Conservation (phyloP, 2,888 invertebrate species). For the Drepana falcataria region DNA sequence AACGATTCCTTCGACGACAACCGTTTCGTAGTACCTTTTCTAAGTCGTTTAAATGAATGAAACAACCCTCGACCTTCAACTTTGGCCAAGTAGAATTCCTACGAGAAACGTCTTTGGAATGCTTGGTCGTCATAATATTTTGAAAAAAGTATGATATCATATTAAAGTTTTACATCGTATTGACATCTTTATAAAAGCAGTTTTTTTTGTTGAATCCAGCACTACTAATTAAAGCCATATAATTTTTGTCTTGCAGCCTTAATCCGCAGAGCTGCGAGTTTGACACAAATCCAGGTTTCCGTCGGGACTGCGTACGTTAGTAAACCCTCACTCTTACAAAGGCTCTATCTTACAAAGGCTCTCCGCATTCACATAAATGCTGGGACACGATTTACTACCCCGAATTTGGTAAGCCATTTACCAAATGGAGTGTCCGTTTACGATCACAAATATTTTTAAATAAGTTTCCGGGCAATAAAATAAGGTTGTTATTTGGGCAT, state of each 20-base stretch:
- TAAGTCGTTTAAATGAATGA: slow-evolving; percentile 28
- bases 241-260: no score
- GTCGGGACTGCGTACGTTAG: neutral
- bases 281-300: neutral
- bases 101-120: neutral
- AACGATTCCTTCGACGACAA: slow-evolving; percentile 36
- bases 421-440: slow-evolving; percentile 13
- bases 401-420: slow-evolving; percentile 11
- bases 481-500: no score
- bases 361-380: slow-evolving; percentile 12
- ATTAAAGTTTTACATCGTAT: no score
- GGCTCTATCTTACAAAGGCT: slow-evolving; percentile 11
- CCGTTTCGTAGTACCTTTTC: slow-evolving; percentile 34
- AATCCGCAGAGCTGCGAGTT: no score
- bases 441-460: neutral
- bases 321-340: slow-evolving; percentile 3
- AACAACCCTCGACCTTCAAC: slow-evolving; percentile 17
- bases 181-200: no score
- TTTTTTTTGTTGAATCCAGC: no score
- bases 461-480: neutral
- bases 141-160: no score
- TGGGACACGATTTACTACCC: slow-evolving; percentile 14
- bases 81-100: neutral
- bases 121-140: no score
- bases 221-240: no score